Evolutionary conservation across 2,888 invertebrate species (phyloP), one percentile per base, ranked within the genome.

Genomic region (Neria commutata): DNA sequence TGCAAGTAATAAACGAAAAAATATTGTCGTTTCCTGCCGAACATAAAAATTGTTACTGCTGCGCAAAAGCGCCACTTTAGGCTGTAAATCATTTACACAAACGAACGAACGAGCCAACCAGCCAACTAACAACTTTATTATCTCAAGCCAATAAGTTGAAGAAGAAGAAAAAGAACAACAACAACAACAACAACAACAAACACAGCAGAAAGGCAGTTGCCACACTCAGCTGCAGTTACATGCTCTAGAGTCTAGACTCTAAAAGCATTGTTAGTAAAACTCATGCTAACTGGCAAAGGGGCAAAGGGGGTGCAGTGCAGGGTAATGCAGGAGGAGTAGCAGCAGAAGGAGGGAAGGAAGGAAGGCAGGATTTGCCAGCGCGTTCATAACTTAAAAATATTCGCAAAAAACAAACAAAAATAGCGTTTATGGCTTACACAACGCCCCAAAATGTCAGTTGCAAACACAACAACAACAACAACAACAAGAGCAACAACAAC

Each of bases 11-110:
- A n/a, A n/a, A n/a, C n/a, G n/a, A n/a, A n/a, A n/a, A n/a, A n/a
- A n/a, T n/a, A n/a, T n/a, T n/a, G n/a, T n/a, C n/a, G n/a, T n/a
- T n/a, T n/a, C n/a, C n/a, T 37, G 4, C 6, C 14, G 37, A 37
- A 11, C 37, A 14, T n/a, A n/a, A 14, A 37, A 37, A 37, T 37
- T 56, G 42, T 50, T 50, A 50, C 49, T 23, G 34, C 56, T 29
- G 25, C 42, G 19, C 61, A 58, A n/a, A n/a, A 62, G 64, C 66
- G 64, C 62, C 64, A 64, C 61, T 49, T 50, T 54, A n/a, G 60
- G 56, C 34, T 54, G 47, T 63, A 61, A 64, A 63, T 66, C 61
- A 66, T 59, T 59, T 58, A 37, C n/a, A n/a, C n/a, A n/a, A n/a
- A n/a, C n/a, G n/a, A n/a, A n/a, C n/a, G n/a, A n/a, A n/a, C n/a